phyloP scores from a whole-genome alignment of 2,113 vertebrate genomes.

The Smithornis capensis region DNA sequence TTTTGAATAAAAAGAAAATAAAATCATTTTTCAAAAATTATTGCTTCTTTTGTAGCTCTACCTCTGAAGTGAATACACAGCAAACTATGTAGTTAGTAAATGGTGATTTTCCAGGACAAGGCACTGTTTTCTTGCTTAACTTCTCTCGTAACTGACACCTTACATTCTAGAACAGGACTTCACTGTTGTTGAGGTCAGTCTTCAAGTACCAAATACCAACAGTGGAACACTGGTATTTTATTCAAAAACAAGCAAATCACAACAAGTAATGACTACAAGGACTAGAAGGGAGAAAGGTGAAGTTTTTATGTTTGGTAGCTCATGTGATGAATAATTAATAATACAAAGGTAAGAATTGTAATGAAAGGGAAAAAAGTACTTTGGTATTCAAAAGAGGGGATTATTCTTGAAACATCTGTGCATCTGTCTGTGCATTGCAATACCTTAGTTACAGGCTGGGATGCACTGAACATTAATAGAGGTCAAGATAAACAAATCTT shows the following conservation, averaged over 20 bases:
- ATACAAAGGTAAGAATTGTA: background rate
- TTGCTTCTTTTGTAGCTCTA: background rate
- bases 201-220: background rate
- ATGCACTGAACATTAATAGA: background rate
- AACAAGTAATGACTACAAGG: background rate
- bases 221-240: background rate
- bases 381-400: background rate
- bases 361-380: background rate
- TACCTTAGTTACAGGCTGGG: background rate
- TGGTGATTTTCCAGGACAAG: background rate
- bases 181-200: background rate
- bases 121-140: background rate
- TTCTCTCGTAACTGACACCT: background rate
- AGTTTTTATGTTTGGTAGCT: background rate
- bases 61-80: background rate
- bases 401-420: background rate
- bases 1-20: background rate
- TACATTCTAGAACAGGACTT: background rate
- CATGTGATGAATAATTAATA: background rate
- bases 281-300: background rate
- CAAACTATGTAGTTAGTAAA: background rate
- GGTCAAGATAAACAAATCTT: background rate
- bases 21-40: background rate
- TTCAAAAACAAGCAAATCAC: background rate
- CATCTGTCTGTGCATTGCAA: background rate